Conservation (phyloP, 2,113 vertebrate species). For the Perca schrenkii region DNA sequence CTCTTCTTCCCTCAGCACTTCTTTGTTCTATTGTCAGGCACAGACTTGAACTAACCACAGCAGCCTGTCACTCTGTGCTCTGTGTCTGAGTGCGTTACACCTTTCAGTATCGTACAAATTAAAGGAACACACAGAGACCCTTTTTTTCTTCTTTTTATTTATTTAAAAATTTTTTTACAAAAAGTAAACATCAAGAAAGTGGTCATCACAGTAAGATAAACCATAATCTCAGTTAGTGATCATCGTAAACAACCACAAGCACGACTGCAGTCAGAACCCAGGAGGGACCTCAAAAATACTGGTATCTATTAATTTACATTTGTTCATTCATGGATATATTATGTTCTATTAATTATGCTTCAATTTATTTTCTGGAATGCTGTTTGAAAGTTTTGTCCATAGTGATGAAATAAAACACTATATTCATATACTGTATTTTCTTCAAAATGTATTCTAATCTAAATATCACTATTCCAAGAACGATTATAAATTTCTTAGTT, state of each 20-base stretch:
- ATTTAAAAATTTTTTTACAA: background rate
- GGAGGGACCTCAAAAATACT: background rate
- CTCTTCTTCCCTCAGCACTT: slow-evolving; percentile 49
- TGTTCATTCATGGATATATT: background rate
- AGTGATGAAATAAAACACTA: background rate
- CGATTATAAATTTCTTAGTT: too few relatives aligned
- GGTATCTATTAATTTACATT: background rate
- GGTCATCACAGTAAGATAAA: background rate
- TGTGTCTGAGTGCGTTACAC: background rate
- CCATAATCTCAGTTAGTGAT: background rate
- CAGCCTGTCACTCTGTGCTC: slow-evolving; percentile 1
- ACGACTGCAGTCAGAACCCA: background rate
- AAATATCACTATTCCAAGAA: background rate
- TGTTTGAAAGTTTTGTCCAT: background rate
- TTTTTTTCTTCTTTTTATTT: background rate
- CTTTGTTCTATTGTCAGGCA: slow-evolving; percentile 66
- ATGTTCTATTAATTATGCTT: background rate
- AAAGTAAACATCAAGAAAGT: background rate
- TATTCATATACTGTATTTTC: background rate
- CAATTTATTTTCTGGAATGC: background rate
- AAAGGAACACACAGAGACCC: background rate
- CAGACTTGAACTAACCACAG: slow-evolving; percentile 22
- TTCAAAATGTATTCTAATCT: background rate
- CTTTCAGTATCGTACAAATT: background rate
- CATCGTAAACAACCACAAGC: too few relatives aligned